Percentiles rank a stretch among this genome's conserved stretches.
Conservation (phyloP, 2,888 invertebrate species). For the Protonemura montana region DNA sequence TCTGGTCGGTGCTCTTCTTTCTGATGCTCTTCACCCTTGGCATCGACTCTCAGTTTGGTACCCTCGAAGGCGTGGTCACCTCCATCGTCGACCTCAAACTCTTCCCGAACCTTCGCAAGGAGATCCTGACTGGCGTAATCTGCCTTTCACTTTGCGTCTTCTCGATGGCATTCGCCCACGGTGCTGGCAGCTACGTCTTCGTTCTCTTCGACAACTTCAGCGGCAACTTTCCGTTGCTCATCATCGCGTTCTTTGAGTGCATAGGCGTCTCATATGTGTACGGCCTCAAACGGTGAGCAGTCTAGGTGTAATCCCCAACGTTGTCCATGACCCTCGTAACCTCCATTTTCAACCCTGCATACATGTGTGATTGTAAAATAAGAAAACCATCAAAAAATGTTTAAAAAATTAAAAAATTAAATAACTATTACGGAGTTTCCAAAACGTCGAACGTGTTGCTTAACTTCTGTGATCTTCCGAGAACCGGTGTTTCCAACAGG, state of each 20-base stretch:
- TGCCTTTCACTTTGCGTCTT: slow-evolving; percentile 83
- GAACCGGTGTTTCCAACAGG: too few species aligned
- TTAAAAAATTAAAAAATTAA: too few species aligned
- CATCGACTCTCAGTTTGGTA: slow-evolving; percentile 96
- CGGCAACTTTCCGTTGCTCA: slow-evolving; percentile 89
- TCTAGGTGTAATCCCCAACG: too few species aligned
- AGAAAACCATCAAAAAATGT: too few species aligned
- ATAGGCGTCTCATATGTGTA: slow-evolving; percentile 93
- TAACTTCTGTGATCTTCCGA: too few species aligned
- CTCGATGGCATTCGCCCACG: slow-evolving; percentile 91
- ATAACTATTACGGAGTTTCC: too few species aligned
- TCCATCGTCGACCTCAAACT: slow-evolving; percentile 95
- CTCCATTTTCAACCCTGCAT: too few species aligned
- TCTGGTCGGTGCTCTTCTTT: slow-evolving; percentile 96
- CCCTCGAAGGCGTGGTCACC: slow-evolving; percentile 93
- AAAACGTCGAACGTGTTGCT: too few species aligned
- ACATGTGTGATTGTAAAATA: too few species aligned
- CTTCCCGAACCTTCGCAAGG: slow-evolving; percentile 89
- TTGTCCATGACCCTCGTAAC: too few species aligned
- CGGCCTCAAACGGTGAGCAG: slow-evolving; percentile 80
- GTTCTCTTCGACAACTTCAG: slow-evolving; percentile 93
- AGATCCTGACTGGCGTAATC: slow-evolving; percentile 79
- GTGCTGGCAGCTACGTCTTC: slow-evolving; percentile 93
- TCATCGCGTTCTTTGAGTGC: slow-evolving; percentile 93
- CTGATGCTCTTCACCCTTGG: slow-evolving; percentile 96